These are phyloP conservation scores for Neotoma lepida DNA, from an alignment of 2,113 vertebrate genomes.

Conservation along the genomic window DNA sequence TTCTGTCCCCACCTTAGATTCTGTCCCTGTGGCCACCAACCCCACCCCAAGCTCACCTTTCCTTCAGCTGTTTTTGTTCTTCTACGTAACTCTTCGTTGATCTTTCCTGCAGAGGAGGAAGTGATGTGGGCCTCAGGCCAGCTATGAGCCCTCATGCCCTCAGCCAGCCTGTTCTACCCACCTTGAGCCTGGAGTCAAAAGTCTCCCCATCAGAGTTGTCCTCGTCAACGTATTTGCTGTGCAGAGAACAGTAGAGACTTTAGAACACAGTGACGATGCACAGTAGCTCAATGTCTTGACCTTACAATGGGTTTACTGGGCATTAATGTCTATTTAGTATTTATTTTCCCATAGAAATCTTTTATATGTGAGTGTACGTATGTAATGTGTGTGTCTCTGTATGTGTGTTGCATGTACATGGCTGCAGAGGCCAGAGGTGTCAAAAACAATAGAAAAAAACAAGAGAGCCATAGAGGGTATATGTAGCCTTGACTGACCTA, in stretches of 20 bases:
- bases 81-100: constrained; percentile 90
- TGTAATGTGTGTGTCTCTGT: not conserved
- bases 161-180: not conserved
- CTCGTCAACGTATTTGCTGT: constrained; percentile 93
- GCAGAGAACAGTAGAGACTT: not conserved
- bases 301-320: not conserved
- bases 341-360: not conserved
- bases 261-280: not conserved
- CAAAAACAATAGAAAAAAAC: not conserved
- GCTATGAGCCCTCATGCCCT: not conserved
- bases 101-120: constrained; percentile 79
- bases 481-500: not conserved
- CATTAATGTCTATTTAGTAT: not conserved
- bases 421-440: not conserved
- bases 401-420: not conserved
- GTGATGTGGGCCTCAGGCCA: not conserved
- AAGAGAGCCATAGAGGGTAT: not conserved
- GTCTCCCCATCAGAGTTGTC: constrained; percentile 85
- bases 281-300: not conserved
- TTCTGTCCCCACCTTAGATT: not conserved
- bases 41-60: constrained; percentile 84
- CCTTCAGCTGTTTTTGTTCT: constrained; percentile 90
- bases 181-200: constrained; percentile 76
- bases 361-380: not conserved
- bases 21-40: not conserved